Percentiles rank a stretch among this genome's conserved stretches.
Evolutionary conservation across 92 coral and sea anemone genomes (phyloP).

Genomic region (Siderastrea radians): DNA sequence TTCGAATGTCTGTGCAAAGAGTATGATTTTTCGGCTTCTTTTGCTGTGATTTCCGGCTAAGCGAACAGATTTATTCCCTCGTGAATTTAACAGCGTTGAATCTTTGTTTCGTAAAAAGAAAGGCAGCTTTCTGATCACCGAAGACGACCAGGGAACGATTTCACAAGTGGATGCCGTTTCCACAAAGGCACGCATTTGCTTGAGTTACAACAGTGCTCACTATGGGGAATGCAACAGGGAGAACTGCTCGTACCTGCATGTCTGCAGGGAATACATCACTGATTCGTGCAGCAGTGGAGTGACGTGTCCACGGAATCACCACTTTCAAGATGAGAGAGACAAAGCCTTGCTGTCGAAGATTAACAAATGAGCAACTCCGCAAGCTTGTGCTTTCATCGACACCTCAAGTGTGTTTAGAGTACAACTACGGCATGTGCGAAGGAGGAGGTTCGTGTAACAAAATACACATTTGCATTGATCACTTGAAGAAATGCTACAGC

Average conservation of each 20-base stretch:
- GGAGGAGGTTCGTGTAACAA: conserved; percentile 49
- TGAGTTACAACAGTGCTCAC: conserved; percentile 31
- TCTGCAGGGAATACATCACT: conserved; percentile 61
- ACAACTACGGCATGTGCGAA: conserved; percentile 61
- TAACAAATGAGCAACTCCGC: conserved; percentile 60
- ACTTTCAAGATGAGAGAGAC: conserved; percentile 40
- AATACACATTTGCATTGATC: conserved; percentile 80
- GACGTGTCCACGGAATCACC: conserved; percentile 56
- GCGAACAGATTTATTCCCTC: conserved; percentile 54
- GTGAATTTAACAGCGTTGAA: conserved; percentile 23
- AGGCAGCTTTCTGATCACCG: conserved; percentile 55
- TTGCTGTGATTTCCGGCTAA: conserved; percentile 49
- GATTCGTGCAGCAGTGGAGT: conserved; percentile 60
- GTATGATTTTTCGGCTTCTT: conserved; percentile 39
- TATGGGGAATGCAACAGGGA: conserved; percentile 41
- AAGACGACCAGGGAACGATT: conserved; percentile 39
- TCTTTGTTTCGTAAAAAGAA: conserved; percentile 59
- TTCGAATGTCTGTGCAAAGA: conserved; percentile 69
- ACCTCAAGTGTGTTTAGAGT: conserved; percentile 72
- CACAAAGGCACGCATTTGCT: conserved; percentile 58
- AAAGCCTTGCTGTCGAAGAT: conserved; percentile 44
- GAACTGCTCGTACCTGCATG: conserved; percentile 59
- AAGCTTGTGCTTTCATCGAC: conserved; percentile 58
- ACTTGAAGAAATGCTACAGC: conserved; percentile 63
- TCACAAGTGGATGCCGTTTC: conserved; percentile 47